Evolutionary conservation across 2,797 vertebrate species (phyloP).

Genomic region (Gouania willdenowi): DNA sequence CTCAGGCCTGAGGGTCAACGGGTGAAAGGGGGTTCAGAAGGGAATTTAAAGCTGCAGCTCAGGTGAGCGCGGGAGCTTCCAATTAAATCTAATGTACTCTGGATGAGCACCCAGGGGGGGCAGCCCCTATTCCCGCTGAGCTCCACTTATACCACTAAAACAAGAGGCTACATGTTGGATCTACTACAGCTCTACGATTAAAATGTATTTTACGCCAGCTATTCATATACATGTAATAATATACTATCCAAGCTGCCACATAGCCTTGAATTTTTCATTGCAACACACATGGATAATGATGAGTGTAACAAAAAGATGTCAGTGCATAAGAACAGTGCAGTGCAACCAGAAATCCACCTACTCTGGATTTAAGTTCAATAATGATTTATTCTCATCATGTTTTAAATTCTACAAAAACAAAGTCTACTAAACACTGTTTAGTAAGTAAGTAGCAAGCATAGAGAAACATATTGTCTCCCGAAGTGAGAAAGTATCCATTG

Average conservation of each 20-base stretch:
- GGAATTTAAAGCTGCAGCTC: constrained; percentile 40
- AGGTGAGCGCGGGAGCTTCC: constrained; percentile 56
- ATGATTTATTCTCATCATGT: no score
- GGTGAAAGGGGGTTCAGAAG: constrained; percentile 54
- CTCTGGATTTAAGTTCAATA: no score
- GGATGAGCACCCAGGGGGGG: constrained; percentile 55
- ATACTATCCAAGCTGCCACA: neutral
- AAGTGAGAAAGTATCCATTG: no score
- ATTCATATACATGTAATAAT: constrained; percentile 11
- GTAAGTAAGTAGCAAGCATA: no score
- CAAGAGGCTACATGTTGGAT: constrained; percentile 16
- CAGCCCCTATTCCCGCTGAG: constrained; percentile 31
- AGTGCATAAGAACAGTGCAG: no score
- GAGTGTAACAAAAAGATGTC: neutral
- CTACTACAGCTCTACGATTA: constrained; percentile 14
- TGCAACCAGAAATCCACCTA: no score
- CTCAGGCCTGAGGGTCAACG: constrained; percentile 32
- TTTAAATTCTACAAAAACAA: no score
- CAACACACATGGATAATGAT: neutral
- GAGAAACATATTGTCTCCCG: no score
- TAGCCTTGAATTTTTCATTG: constrained; percentile 3
- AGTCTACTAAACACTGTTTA: no score
- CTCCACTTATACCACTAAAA: constrained; percentile 19
- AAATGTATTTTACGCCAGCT: constrained; percentile 13
- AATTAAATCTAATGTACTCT: constrained; percentile 62